phyloP scores from a whole-genome alignment of 2,797 vertebrate genomes.

The Neosilurus mollespiculum region DNA sequence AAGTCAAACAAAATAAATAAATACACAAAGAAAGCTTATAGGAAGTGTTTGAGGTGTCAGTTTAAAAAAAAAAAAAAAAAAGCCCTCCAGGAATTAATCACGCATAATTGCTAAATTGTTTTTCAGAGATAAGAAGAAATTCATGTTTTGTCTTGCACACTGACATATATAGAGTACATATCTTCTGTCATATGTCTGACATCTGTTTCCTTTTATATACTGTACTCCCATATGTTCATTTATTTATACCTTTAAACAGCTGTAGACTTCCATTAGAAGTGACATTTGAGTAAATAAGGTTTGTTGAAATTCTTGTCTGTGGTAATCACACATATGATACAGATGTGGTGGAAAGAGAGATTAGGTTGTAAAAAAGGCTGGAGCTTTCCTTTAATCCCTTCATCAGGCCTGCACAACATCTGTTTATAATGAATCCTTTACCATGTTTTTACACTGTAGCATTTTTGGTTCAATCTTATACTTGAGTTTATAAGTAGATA shows the following conservation, averaged over 20 bases:
- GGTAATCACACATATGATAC: conserved; percentile 15
- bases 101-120: background rate
- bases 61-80: background rate
- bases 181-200: background rate
- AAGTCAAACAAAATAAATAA: too few species aligned
- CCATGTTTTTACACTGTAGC: background rate
- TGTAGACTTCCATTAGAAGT: background rate
- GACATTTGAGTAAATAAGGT: background rate
- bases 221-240: background rate
- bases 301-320: background rate
- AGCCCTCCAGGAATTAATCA: background rate
- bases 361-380: conserved; percentile 1
- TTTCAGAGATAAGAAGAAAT: background rate
- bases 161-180: background rate
- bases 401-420: conserved; percentile 4
- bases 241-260: background rate
- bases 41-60: background rate
- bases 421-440: conserved; percentile 18
- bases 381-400: conserved; percentile 5
- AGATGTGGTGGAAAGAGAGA: conserved; percentile 6
- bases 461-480: background rate
- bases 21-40: background rate
- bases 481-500: background rate
- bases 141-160: background rate
- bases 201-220: background rate